These are phyloP conservation scores for Hofmannophila pseudospretella DNA, from an alignment of 2,888 invertebrate genomes.

Conservation along the genomic window DNA sequence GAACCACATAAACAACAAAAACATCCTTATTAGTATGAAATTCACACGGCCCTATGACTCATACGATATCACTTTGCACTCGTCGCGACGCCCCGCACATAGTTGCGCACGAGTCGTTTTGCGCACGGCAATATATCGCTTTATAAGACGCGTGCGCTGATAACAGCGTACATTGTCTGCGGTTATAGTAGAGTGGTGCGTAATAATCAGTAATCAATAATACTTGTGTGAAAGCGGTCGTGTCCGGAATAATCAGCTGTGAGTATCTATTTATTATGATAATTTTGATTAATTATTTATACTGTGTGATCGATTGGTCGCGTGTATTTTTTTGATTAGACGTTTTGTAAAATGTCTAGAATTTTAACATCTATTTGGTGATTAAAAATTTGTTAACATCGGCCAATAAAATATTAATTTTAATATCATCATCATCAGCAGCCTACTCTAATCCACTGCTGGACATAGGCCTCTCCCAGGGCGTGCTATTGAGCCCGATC, in stretches of 20 bases:
- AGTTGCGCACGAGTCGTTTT: conserved; percentile 5
- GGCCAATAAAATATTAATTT: too few relatives aligned
- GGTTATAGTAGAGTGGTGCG: not conserved
- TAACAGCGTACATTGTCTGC: not conserved
- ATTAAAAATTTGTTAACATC: too few relatives aligned
- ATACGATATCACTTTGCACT: conserved; percentile 1
- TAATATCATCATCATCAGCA: too few relatives aligned
- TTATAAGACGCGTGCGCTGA: not conserved
- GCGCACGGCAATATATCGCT: conserved; percentile 5
- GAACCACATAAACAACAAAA: too few relatives aligned
- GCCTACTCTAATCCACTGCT: too few relatives aligned
- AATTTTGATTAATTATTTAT: not conserved
- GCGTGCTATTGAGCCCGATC: too few relatives aligned
- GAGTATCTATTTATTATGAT: not conserved
- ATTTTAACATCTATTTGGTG: too few relatives aligned
- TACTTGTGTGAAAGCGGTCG: not conserved
- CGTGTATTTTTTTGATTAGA: too few relatives aligned
- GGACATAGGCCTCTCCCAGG: too few relatives aligned
- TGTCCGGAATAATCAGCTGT: not conserved
- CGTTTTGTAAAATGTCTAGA: too few relatives aligned
- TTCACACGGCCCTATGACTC: conserved; percentile 7
- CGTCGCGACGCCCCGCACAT: not conserved
- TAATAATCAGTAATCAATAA: not conserved
- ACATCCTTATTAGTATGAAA: too few relatives aligned
- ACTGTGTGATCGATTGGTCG: too few relatives aligned